Base-by-base conservation (phyloP, 2,797 vertebrate species). In the Muraenolepis orangiensis region DNA sequence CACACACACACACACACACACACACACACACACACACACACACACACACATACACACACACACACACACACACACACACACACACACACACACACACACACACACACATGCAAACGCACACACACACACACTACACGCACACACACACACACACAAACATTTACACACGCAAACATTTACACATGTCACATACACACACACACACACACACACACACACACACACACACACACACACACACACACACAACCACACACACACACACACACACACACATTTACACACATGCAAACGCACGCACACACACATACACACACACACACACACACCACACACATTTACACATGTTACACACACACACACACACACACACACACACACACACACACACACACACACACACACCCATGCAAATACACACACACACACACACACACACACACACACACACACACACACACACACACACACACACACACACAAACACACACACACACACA, bases 181-280 rank as follows among this genome's bases (percentile, higher is more conserved):
- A n/a, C n/a, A n/a, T n/a, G n/a, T n/a, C 36, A 70, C 69, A 70
- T n/a, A 42, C 69, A 71, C 69, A 70, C 34, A 40, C 69, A 71
- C 36, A 42, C 36, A 70, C 69, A 38, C 69, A 36, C 31, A 38
- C 69, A 42, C 69, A 71, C 23, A 71, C 36, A 42, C 70, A 18
- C 29, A 68, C 51, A 26, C 20, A n/a, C n/a, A n/a, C n/a, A n/a
- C n/a, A n/a, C n/a, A n/a, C n/a, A n/a, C n/a, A n/a, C n/a, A n/a
- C 74, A 74, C 31, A 31, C 31, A 72, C 13, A 76, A 7, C 29
- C 36, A 6, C 28, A 28, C 28, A 14, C 4, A 1, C 61, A 72
- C 73, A 74, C 32, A 34, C 68, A 72, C 13, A 76, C n/a, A 71
- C n/a, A 6, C 14, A 28, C 14, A 14, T 26, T 8, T 20, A 20